A percentile compares a stretch with the other conserved stretches of the same genome.
Conservation (phyloP, 2,113 vertebrate genomes). For the Potamarius usumacintae region DNA sequence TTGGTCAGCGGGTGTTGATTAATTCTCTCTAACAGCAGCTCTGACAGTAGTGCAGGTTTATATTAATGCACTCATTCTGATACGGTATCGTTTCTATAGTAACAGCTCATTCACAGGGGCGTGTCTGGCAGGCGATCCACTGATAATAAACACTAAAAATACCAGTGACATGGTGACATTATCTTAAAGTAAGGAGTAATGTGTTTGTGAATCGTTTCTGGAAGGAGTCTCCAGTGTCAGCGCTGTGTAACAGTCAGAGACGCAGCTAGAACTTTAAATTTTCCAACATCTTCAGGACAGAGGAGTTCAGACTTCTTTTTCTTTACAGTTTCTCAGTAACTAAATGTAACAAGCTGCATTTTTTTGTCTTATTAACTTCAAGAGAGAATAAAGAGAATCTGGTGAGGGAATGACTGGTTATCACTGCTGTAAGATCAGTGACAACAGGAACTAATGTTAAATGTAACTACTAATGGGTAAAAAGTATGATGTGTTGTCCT, state of each 20-base stretch:
- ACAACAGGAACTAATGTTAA: neutral
- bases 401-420: neutral
- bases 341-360: neutral
- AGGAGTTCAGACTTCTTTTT: neutral
- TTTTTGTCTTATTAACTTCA: neutral
- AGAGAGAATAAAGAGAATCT: neutral
- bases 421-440: neutral
- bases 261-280: neutral
- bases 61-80: neutral
- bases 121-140: too few relatives aligned
- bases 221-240: neutral
- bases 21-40: neutral
- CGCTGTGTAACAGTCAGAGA: neutral
- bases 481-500: neutral
- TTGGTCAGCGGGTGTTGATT: neutral
- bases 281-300: neutral
- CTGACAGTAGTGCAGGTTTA: neutral
- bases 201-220: too few relatives aligned
- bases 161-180: too few relatives aligned
- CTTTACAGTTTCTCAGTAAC: neutral
- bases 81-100: neutral
- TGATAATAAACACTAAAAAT: too few relatives aligned
- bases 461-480: neutral
- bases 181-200: too few relatives aligned
- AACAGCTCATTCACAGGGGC: too few relatives aligned